Evolutionary conservation across 2,113 vertebrate genomes (phyloP), one percentile per base, ranked within the genome.

Genomic region (Anarhynchus alexandrinus): DNA sequence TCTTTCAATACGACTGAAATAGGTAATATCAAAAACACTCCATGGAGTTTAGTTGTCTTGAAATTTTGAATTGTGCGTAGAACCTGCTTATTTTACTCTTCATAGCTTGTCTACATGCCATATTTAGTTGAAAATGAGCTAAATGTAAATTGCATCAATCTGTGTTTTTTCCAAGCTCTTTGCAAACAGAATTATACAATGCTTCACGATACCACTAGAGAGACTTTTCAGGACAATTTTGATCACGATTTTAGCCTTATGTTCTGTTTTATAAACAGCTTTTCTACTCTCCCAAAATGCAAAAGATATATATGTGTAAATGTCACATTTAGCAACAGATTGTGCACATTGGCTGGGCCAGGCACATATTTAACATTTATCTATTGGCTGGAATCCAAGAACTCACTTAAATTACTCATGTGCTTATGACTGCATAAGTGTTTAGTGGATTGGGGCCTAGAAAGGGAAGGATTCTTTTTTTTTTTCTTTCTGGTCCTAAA

Each of bases 311-410:
- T 45, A 32, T 83, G 57, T 92, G 82, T 74, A 96, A 95, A 97
- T 92, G 94, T 96, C 94, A 91, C 92, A 92, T 94, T 94, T 72
- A 93, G 66, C 74, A 94, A 72, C 96, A 96, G 92, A 96, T 96
- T 96, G 87, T 82, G 49, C 3, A 3, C 82, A 83, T 77, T 86
- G 88, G 59, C 65, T 94, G 47, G 49, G 85, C 61, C n/a, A 92
- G 62, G 64, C 64, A 92, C 67, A 82, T 64, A 90, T 90, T 91
- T 78, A 94, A 93, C 88, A 78, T 94, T 93, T 92, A 66, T 94
- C 79, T 92, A 11, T 84, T 90, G 94, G 94, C 77, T 78, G 78
- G 34, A 84, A 92, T 82, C 90, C 90, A 96, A 84, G n/a, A 82
- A 4, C 52, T 86, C 90, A 83, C 72, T 96, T 86, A 86, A 80